These are phyloP conservation scores for Nettapus auritus DNA, from an alignment of 2,113 vertebrate genomes.

Conservation along the genomic window DNA sequence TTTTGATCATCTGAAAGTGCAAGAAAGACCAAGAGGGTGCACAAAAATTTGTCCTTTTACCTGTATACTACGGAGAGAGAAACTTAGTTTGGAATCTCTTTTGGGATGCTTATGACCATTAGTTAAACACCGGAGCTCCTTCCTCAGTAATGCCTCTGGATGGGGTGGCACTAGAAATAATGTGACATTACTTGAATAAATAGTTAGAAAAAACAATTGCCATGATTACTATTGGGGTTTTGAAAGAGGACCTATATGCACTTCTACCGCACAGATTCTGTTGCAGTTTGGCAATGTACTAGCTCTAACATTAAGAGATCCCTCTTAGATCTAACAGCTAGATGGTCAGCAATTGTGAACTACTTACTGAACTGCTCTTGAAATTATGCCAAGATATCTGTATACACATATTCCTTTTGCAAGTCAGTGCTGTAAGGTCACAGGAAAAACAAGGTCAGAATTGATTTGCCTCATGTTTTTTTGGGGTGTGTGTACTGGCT, in stretches of 20 bases:
- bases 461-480: not conserved
- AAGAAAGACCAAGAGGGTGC: not conserved
- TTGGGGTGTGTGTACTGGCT: not conserved
- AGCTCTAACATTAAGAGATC: constrained; percentile 27
- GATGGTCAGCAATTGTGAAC: constrained; percentile 62
- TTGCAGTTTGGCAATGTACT: constrained; percentile 24
- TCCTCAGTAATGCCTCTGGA: not conserved
- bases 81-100: not conserved
- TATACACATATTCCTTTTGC: not conserved
- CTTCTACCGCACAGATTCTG: not conserved
- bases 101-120: not conserved
- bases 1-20: not conserved
- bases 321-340: constrained; percentile 54
- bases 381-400: constrained; percentile 34
- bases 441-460: constrained; percentile 58
- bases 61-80: not conserved
- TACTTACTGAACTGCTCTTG: constrained; percentile 47
- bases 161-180: not conserved
- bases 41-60: not conserved
- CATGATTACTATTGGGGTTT: not conserved
- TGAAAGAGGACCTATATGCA: not conserved
- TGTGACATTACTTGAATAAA: not conserved
- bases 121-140: not conserved
- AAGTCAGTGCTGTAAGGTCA: constrained; percentile 39
- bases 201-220: not conserved